Evolutionary conservation across 2,113 vertebrate genomes (phyloP).

Genomic region (Pipra filicauda): DNA sequence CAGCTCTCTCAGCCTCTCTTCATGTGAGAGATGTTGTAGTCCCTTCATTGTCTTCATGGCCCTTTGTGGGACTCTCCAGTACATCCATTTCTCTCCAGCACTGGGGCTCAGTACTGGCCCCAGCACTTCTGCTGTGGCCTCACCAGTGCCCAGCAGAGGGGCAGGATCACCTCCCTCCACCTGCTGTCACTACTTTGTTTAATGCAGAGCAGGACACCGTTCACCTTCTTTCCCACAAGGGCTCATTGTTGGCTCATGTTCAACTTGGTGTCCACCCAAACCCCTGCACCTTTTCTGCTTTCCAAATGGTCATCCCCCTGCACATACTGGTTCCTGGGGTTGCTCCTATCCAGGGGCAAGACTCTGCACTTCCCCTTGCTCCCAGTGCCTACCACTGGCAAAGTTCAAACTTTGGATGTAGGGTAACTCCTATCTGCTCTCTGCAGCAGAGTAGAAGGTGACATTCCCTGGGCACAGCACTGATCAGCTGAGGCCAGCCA

Average conservation of each 20-base stretch:
- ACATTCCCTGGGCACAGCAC: not conserved
- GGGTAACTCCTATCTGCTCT: not conserved
- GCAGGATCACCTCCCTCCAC: not conserved
- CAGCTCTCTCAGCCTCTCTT: not conserved
- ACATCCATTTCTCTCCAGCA: not conserved
- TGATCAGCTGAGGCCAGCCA: not conserved
- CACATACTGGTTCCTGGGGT: not conserved
- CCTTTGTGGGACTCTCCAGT: not conserved
- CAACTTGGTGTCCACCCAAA: not conserved
- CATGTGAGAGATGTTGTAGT: not conserved
- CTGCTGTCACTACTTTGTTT: not conserved
- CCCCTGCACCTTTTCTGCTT: not conserved
- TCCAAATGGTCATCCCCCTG: rapidly evolving
- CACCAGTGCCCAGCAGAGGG: not conserved
- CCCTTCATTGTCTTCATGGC: too few species aligned
- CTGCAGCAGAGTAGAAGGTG: not conserved
- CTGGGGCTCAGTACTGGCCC: not conserved
- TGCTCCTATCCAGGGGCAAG: not conserved
- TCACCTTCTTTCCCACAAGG: not conserved
- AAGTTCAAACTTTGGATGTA: not conserved
- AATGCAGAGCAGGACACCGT: not conserved
- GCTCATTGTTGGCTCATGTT: not conserved
- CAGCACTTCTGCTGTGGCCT: not conserved
- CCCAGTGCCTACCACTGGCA: not conserved
- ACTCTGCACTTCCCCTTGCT: not conserved